phyloP scores from a whole-genome alignment of 2,797 vertebrate genomes.

The Sebastolobus altivelis region DNA sequence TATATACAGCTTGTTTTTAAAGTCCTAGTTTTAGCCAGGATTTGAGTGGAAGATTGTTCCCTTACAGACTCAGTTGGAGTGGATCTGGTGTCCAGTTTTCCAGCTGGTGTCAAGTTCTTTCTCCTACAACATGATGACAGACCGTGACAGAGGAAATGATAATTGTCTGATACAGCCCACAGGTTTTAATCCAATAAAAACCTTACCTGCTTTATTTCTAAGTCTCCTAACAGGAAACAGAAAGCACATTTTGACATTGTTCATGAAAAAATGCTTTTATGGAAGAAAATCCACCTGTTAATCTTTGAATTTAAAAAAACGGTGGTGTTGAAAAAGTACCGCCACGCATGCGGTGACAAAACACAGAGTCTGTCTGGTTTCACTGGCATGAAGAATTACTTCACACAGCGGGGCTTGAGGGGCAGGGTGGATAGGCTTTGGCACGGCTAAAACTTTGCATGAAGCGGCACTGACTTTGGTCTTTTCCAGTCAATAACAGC shows the following conservation, averaged over 20 bases:
- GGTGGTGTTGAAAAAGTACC: conserved; percentile 54
- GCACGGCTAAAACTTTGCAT: conserved; percentile 62
- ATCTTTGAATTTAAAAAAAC: conserved; percentile 45
- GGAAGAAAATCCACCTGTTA: conserved; percentile 60
- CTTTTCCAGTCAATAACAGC: conserved; percentile 79
- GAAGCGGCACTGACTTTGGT: conserved; percentile 76
- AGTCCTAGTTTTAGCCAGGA: neutral
- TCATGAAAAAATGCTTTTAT: conserved; percentile 16
- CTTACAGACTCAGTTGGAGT: conserved; percentile 17
- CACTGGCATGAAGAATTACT: conserved; percentile 68
- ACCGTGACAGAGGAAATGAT: conserved; percentile 41
- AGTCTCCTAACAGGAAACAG: conserved; percentile 24
- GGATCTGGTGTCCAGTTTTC: conserved; percentile 34
- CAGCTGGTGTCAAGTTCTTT: conserved; percentile 22
- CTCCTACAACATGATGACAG: conserved; percentile 36
- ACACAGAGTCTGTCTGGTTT: conserved; percentile 75
- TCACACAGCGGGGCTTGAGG: conserved; percentile 58
- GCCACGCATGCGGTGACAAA: conserved; percentile 67
- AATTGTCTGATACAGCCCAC: conserved; percentile 33
- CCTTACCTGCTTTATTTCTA: conserved; percentile 46
- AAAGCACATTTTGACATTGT: conserved; percentile 48
- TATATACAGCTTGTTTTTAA: neutral
- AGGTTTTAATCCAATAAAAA: conserved; percentile 63
- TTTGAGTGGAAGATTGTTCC: conserved; percentile 26
- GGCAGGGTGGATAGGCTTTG: conserved; percentile 72